Evolutionary conservation across 2,888 invertebrate species (phyloP).

Genomic region (Drosophila cognata): DNA sequence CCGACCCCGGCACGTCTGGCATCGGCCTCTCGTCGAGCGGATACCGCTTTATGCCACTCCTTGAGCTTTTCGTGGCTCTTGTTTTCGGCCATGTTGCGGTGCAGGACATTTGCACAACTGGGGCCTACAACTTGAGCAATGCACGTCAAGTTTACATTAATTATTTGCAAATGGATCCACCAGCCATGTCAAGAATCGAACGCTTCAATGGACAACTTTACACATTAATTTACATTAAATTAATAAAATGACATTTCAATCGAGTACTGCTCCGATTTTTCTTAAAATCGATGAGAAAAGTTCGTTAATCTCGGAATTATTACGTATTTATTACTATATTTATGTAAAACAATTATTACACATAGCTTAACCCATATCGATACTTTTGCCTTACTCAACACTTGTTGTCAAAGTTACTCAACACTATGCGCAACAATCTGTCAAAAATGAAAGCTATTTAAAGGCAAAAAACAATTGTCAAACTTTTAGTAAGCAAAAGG

Average conservation of each 20-base stretch:
- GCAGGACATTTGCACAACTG: background rate
- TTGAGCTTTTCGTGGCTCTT: background rate
- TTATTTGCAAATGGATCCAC: background rate
- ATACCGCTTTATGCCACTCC: constrained; percentile 6
- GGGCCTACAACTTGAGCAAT: background rate
- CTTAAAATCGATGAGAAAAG: accelerated
- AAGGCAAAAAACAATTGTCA: too few species aligned
- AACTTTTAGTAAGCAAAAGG: background rate
- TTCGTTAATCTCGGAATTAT: background rate
- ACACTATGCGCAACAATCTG: constrained; percentile 18
- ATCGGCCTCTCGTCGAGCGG: constrained; percentile 10
- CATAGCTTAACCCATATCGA: background rate
- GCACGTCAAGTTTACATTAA: background rate
- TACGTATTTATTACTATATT: background rate
- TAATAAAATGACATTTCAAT: background rate
- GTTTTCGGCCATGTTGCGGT: background rate
- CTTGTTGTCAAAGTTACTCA: background rate
- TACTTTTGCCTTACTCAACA: constrained; percentile 7
- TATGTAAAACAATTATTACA: background rate
- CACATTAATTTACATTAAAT: background rate
- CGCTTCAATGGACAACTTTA: too few species aligned
- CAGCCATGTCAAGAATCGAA: background rate
- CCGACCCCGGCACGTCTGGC: constrained; percentile 35
- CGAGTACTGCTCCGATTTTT: background rate
- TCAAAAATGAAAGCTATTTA: constrained; percentile 1